Evolutionary conservation across 2,797 vertebrate species (phyloP).

Genomic region (Toxotes lorentzi): DNA sequence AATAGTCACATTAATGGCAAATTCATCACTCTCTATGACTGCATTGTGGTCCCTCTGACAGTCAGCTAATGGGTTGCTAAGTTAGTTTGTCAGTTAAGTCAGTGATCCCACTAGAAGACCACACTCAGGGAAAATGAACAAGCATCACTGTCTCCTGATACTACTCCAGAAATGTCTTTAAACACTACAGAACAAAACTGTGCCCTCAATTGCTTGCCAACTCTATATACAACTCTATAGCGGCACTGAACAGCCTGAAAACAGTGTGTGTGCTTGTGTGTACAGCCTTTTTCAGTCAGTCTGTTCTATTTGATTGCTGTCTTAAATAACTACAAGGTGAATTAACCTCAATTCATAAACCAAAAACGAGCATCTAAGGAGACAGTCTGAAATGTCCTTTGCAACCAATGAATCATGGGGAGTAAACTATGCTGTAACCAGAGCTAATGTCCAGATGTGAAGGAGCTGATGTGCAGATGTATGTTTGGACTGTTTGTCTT

Average conservation of each 20-base stretch:
- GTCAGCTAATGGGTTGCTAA: neutral
- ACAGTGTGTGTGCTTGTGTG: neutral
- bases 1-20: conserved; percentile 9
- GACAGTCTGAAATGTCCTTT: conserved; percentile 14
- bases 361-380: conserved; percentile 8
- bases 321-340: conserved; percentile 4
- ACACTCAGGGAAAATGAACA: conserved; percentile 8
- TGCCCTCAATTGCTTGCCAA: conserved; percentile 5
- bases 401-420: neutral
- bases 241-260: neutral
- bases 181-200: conserved; percentile 14
- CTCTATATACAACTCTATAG: neutral
- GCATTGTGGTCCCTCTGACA: neutral
- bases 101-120: conserved; percentile 4
- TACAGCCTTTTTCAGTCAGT: neutral
- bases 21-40: conserved; percentile 4
- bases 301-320: neutral
- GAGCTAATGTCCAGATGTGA: neutral
- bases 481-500: neutral
- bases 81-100: conserved; percentile 21
- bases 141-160: conserved; percentile 7
- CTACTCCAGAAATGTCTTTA: conserved; percentile 11
- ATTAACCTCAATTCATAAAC: conserved; percentile 6
- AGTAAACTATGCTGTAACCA: neutral
- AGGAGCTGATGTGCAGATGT: neutral